Percentiles rank a stretch among this genome's conserved stretches.
Conservation (phyloP, 2,113 vertebrate species). For the Girardinichthys multiradiatus region DNA sequence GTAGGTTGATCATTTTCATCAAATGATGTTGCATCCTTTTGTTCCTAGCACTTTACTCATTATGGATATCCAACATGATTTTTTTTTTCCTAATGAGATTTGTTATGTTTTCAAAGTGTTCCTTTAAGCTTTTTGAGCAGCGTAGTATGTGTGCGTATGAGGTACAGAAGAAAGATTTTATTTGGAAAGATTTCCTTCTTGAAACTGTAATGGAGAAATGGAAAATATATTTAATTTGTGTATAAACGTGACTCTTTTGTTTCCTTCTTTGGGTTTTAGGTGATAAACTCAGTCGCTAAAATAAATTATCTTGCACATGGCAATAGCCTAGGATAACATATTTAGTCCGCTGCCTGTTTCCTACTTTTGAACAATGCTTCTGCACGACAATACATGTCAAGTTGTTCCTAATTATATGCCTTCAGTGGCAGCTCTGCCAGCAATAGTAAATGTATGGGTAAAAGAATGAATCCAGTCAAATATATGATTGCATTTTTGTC, state of each 20-base stretch:
- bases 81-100: too few species aligned
- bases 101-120: too few species aligned
- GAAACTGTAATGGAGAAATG: neutral
- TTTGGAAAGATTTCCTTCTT: too few species aligned
- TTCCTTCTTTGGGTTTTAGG: conserved; percentile 1
- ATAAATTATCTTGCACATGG: neutral
- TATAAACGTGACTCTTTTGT: neutral
- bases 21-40: too few species aligned
- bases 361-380: neutral
- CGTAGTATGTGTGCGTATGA: too few species aligned
- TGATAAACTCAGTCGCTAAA: conserved; percentile 12
- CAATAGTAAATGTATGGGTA: neutral
- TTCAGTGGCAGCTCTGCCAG: neutral
- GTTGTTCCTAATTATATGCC: neutral
- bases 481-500: neutral
- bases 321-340: neutral
- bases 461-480: neutral
- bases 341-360: conserved; percentile 1
- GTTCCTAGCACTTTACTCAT: too few species aligned
- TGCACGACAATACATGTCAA: neutral
- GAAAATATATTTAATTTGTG: neutral
- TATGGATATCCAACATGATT: too few species aligned
- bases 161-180: too few species aligned
- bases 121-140: too few species aligned
- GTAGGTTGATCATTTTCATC: too few species aligned